Evolutionary conservation across 2,888 invertebrate genomes (phyloP).

Genomic region (Drepanosiphum platanoidis): DNA sequence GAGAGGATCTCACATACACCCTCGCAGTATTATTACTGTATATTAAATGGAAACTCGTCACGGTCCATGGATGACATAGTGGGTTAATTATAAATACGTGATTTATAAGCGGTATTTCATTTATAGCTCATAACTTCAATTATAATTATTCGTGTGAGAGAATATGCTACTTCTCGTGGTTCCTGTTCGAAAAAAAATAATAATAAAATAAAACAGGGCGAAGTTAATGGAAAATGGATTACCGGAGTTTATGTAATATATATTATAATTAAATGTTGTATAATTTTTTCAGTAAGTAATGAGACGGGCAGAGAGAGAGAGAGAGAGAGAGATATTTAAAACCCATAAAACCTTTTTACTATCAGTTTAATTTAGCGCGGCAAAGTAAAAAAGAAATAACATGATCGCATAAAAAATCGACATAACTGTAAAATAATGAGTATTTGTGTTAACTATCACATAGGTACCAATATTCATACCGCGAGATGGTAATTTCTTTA

Average conservation of each 20-base stretch:
- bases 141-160: conserved; percentile 12
- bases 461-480: neutral
- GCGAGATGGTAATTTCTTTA: neutral
- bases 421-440: neutral
- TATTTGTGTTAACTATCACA: too few relatives aligned
- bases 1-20: conserved; percentile 12
- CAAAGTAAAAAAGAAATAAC: neutral
- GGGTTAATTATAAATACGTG: conserved; percentile 59
- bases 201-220: neutral
- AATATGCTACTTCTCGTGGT: neutral
- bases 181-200: neutral
- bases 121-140: conserved; percentile 32
- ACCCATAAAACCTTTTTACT: neutral
- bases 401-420: too few relatives aligned
- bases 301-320: too few relatives aligned
- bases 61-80: conserved; percentile 59
- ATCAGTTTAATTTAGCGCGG: neutral
- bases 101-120: conserved; percentile 32
- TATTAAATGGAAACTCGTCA: conserved; percentile 45
- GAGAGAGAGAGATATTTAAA: neutral
- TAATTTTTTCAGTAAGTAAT: too few relatives aligned
- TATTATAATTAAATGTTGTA: too few relatives aligned
- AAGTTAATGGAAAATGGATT: neutral
- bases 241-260: neutral
- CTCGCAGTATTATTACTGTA: neutral